Evolutionary conservation across 2,888 invertebrate species (phyloP), one percentile per base, ranked within the genome.

Genomic region (Caenorhabditis auriculariae): DNA sequence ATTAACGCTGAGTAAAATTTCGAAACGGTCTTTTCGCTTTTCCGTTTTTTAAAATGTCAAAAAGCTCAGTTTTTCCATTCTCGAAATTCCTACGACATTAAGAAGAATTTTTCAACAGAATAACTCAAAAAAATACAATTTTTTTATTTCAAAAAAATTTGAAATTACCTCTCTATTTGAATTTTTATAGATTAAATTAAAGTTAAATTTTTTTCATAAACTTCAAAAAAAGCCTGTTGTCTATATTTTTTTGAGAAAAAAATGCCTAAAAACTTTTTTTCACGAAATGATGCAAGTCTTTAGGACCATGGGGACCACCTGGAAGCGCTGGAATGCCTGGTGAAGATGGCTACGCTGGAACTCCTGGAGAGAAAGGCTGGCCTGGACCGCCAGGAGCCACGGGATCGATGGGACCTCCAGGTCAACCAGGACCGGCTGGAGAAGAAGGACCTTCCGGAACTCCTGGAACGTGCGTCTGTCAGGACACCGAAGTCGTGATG

Each of bases 401-500:
- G 12, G 81, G 81, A 48, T 73, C 75, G 1, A 62, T 66, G 52
- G 78, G 81, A 47, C 49, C 60, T 26, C 60, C 75, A 6, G 76
- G 76, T 54, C 66, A 67, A 24, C 28, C 46, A 32, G 81, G 81
- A 43, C 67, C 70, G 32, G 5, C 65, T 7, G 81, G 81, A 60
- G 77, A 78, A 27, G 66, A 64, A 47, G 80, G 81, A 60, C 78
- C 79, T 47, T 50, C 52, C 60, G 77, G 78, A n/a, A 80, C 80
- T 26, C 81, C 81, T 23, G 81, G 81, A 24, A 81, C 81, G 23
- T 81, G 81, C 52, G 81, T 81, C 9, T 81, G 81, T 53, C 63
- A 69, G 52, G 81, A 81, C 51, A 81, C 81, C 0, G 81, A 81
- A 65, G 81, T 81, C 17, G 78, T 81, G 21, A 75, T 81, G 60